These are phyloP conservation scores for Neoarius graeffei DNA, from an alignment of 2,113 vertebrate genomes.

Conservation along the genomic window DNA sequence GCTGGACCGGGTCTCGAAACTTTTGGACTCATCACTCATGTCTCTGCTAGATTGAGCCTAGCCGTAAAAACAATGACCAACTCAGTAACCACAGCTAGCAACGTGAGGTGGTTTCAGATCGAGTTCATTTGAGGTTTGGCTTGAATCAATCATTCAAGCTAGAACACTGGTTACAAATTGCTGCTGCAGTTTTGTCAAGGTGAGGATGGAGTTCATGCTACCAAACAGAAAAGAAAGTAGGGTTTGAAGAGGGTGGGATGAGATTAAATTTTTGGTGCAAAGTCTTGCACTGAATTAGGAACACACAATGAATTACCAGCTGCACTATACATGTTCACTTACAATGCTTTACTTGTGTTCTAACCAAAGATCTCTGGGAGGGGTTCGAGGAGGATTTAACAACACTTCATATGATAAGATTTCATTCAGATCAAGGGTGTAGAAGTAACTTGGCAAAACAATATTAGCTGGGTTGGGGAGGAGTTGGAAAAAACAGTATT, in stretches of 20 bases:
- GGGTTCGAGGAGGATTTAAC: neutral
- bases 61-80: neutral
- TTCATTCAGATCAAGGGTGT: neutral
- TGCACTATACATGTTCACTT: neutral
- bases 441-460: neutral
- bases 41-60: constrained; percentile 53
- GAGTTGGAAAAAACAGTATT: neutral
- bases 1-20: constrained; percentile 69
- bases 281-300: neutral
- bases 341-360: neutral
- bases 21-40: constrained; percentile 83
- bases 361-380: neutral
- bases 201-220: neutral
- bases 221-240: neutral
- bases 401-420: neutral
- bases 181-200: neutral
- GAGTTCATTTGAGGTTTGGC: neutral
- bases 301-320: neutral
- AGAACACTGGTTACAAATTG: neutral
- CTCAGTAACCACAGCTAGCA: neutral
- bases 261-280: neutral
- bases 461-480: neutral
- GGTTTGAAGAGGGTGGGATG: neutral
- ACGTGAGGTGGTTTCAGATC: neutral
- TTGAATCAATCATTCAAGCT: neutral